These are phyloP conservation scores for Archivesica marissinica DNA, from an alignment of 1,140 invertebrate genomes.

Conservation along the genomic window DNA sequence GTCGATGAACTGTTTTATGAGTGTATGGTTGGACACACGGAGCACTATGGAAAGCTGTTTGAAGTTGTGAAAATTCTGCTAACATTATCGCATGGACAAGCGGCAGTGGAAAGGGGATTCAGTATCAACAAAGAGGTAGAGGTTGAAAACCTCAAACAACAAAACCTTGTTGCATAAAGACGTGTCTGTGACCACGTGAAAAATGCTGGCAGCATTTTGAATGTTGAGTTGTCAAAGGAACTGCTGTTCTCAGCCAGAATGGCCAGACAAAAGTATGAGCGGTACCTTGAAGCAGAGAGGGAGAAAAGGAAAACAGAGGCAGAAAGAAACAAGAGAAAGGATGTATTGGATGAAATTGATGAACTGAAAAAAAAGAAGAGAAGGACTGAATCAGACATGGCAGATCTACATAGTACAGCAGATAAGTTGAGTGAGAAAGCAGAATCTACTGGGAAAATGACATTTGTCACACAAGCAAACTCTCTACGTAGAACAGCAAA, in stretches of 20 bases:
- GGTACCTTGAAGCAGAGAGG: slow-evolving; percentile 21
- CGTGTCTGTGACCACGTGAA: slow-evolving; percentile 59
- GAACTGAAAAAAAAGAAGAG: slow-evolving; percentile 11
- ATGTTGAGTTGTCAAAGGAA: slow-evolving; percentile 13
- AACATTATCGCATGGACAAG: slow-evolving; percentile 72
- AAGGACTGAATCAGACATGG: not conserved
- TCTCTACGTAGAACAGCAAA: not conserved
- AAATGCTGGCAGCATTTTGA: slow-evolving; percentile 50
- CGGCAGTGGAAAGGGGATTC: slow-evolving; percentile 73
- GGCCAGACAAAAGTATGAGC: slow-evolving; percentile 40
- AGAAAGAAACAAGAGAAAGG: slow-evolving; percentile 42
- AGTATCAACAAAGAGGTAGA: slow-evolving; percentile 70
- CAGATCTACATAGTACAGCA: not conserved
- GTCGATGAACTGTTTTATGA: not conserved
- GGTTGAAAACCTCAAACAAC: slow-evolving; percentile 66
- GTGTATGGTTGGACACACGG: not conserved
- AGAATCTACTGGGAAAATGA: not conserved
- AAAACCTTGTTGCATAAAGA: slow-evolving; percentile 65
- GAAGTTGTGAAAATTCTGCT: slow-evolving; percentile 58
- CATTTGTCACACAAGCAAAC: slow-evolving; percentile 12
- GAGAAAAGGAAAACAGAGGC: not conserved
- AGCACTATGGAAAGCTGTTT: not conserved
- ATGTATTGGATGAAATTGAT: not conserved
- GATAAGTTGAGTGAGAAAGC: slow-evolving; percentile 47
- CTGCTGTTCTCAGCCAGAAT: not conserved